Conservation (phyloP, 2,113 vertebrate species). For the Peromyscus californicus region DNA sequence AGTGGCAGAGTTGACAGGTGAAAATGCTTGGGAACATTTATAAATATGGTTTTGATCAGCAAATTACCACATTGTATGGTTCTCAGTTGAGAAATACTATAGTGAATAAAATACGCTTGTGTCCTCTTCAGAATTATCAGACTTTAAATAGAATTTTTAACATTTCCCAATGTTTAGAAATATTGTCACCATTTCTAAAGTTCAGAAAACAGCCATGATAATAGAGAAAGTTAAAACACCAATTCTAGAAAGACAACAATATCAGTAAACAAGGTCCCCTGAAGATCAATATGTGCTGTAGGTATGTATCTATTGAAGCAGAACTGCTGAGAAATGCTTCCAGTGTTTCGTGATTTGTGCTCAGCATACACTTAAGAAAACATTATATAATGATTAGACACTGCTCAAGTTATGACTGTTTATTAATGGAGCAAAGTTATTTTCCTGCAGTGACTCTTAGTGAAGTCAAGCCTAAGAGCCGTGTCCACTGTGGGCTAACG, state of each 20-base stretch:
- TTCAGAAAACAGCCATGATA: not conserved
- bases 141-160: not conserved
- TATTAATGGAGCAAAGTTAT: slow-evolving; percentile 59
- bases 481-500: slow-evolving; percentile 45
- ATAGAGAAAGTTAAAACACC: slow-evolving; percentile 14
- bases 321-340: not conserved
- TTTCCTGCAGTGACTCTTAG: slow-evolving; percentile 64
- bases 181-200: not conserved
- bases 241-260: not conserved
- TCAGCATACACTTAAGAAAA: not conserved
- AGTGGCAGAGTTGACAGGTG: not conserved
- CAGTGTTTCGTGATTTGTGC: not conserved
- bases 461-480: not conserved
- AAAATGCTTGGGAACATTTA: not conserved
- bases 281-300: slow-evolving; percentile 17
- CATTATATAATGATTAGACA: slow-evolving; percentile 8
- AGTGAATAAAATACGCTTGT: not conserved
- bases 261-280: not conserved
- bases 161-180: not conserved
- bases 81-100: not conserved
- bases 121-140: not conserved
- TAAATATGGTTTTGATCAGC: not conserved
- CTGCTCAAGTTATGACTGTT: not conserved
- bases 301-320: not conserved
- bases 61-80: not conserved